Base-by-base conservation (phyloP, 2,888 invertebrate genomes). In the Acronicta alni region DNA sequence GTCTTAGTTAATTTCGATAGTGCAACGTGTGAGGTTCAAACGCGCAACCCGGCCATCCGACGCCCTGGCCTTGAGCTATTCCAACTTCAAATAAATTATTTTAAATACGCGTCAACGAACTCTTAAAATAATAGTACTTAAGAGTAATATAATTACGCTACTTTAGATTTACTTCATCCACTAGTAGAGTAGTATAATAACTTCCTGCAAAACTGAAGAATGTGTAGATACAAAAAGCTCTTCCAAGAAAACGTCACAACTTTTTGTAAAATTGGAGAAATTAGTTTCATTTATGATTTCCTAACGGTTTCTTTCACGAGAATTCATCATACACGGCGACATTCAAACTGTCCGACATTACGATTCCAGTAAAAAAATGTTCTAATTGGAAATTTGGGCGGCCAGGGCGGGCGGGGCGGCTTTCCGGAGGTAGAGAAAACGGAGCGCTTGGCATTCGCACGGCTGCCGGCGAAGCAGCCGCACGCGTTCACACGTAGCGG, bases 381-480 rank as follows among this genome's bases (percentile, higher is more conserved):
- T 81, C 85, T 82, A 86, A 82, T 86, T 85, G 82, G 77, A 79
- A 72, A 74, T 78, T 79, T 86, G 88, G 89, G 90, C 87, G 86
- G 70, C 47, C 39, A 79, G 74, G 83, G 85, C 87, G 88, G 87
- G 86, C 85, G 86, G 85, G 82, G 77, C 83, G 83, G 78, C 76
- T 90, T 92, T 90, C 85, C 92, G 87, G 81, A 75, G 81, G 63
- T 75, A 68, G 78, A 81, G 87, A 89, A 89, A 90, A 80, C 75
- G 58, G 52, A 59, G 79, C 75, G 70, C 48, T 55, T 63, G 69
- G 49, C 89, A 89, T 81, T 89, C 89, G 80, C 81, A 79, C 79
- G 85, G 79, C 87, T 77, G 75, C 77, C 82, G 83, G 79, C 87
- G 81, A 39, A 52, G 80, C 68, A 87, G 75, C 56, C 88, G 84